Conservation (phyloP, 2,888 invertebrate species). For the Hetaerina titia region DNA sequence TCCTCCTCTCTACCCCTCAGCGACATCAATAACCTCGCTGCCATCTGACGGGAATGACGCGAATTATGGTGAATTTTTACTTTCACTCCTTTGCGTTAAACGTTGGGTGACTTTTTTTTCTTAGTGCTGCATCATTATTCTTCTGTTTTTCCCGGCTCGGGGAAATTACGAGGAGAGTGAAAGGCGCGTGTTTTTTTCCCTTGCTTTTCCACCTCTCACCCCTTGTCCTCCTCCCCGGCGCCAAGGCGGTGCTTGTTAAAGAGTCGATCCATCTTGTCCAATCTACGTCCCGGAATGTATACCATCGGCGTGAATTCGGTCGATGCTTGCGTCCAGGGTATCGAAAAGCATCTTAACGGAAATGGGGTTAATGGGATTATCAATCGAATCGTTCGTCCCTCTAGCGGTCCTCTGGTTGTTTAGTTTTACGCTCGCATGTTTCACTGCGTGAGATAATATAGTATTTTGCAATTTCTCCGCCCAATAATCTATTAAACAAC, state of each 20-base stretch:
- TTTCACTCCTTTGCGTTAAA: not conserved
- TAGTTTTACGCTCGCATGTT: too few species aligned
- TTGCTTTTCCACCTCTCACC: not conserved
- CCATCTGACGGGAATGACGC: constrained; percentile 11
- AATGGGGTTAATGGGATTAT: not conserved
- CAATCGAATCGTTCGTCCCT: not conserved
- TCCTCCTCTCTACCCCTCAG: not conserved
- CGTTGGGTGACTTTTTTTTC: not conserved
- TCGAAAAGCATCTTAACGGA: not conserved
- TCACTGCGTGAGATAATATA: too few species aligned
- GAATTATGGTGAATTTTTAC: not conserved
- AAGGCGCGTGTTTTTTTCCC: not conserved
- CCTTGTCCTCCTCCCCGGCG: not conserved
- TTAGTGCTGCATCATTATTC: not conserved
- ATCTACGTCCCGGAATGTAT: not conserved
- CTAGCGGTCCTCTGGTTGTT: not conserved
- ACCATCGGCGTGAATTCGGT: not conserved
- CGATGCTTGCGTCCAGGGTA: not conserved
- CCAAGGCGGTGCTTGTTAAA: not conserved
- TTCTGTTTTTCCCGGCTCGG: not conserved
- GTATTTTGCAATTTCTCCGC: too few species aligned
- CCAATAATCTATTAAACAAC: too few species aligned
- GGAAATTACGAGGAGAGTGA: not conserved
- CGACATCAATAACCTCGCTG: not conserved
- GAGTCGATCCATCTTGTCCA: not conserved